These are phyloP conservation scores for Phalangium opilio DNA, from an alignment of 2,888 invertebrate species.

Conservation along the genomic window DNA sequence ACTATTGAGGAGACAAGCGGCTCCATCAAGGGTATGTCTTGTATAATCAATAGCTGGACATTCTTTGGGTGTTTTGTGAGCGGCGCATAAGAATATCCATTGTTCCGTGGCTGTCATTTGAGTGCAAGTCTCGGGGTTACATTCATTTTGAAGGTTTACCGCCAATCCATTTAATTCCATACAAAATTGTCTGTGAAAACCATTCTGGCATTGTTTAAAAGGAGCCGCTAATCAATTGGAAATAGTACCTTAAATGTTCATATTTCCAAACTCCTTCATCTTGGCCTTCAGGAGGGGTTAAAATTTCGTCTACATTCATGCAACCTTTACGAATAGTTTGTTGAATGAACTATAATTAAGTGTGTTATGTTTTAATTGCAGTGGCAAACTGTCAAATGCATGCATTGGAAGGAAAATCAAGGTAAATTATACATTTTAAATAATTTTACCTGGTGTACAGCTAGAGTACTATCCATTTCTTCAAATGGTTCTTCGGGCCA, in stretches of 20 bases:
- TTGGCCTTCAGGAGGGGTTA: slow-evolving; percentile 91
- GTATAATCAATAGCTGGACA: slow-evolving; percentile 99
- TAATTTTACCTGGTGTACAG: slow-evolving; percentile 63
- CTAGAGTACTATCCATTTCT: slow-evolving; percentile 97
- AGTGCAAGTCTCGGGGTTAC: slow-evolving; percentile 89
- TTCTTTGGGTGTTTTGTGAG: slow-evolving; percentile 99
- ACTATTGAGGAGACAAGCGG: slow-evolving; percentile 94
- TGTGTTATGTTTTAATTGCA: neutral
- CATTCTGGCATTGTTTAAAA: too few relatives aligned
- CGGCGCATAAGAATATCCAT: slow-evolving; percentile 99
- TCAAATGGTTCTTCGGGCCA: slow-evolving; percentile 98
- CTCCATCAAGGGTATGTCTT: slow-evolving; percentile 94
- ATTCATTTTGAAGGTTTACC: slow-evolving; percentile 65
- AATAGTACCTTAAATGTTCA: slow-evolving; percentile 71
- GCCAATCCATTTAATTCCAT: slow-evolving; percentile 99
- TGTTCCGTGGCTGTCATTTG: slow-evolving; percentile 99
- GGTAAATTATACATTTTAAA: neutral
- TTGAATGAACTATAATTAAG: slow-evolving; percentile 58
- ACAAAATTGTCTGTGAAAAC: slow-evolving; percentile 72
- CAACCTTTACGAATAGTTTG: slow-evolving; percentile 89
- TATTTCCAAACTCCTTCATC: slow-evolving; percentile 99
- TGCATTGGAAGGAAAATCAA: too few relatives aligned
- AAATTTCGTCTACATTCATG: slow-evolving; percentile 77
- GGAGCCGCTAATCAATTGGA: neutral
- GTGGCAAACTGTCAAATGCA: too few relatives aligned